Conservation (phyloP, 30 jellyfish, hydroid and myxozoan species). For the Hydractinia echinata region DNA sequence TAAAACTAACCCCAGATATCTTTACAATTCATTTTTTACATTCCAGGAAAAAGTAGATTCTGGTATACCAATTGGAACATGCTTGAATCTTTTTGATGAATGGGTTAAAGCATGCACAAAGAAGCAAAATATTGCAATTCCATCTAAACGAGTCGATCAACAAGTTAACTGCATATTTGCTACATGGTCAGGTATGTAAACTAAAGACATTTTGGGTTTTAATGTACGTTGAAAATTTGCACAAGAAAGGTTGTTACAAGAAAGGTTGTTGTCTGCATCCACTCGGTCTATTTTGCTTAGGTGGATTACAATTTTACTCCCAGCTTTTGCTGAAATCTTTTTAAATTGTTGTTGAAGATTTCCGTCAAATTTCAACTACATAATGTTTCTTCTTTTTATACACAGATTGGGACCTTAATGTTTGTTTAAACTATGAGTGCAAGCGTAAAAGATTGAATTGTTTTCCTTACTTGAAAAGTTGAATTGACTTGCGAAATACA, state of each 20-base stretch:
- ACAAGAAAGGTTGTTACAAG: no score
- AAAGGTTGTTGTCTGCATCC: no score
- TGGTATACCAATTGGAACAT: slow-evolving; percentile 13
- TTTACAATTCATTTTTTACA: not conserved
- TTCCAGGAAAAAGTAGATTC: slow-evolving; percentile 6
- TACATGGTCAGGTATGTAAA: slow-evolving; percentile 19
- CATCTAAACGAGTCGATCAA: not conserved
- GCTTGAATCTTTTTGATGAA: slow-evolving; percentile 5
- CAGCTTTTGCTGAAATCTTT: no score
- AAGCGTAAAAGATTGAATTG: slow-evolving; percentile 6
- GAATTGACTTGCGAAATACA: slow-evolving; percentile 9
- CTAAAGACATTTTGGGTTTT: no score
- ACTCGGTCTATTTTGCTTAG: no score
- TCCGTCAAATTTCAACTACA: no score
- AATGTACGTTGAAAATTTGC: no score
- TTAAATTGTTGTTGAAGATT: no score
- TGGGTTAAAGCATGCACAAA: not conserved
- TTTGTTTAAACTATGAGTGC: slow-evolving; percentile 24
- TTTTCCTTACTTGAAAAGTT: slow-evolving; percentile 22
- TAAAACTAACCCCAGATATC: no score
- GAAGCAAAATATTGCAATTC: not conserved
- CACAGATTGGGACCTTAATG: slow-evolving; percentile 23
- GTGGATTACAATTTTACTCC: no score
- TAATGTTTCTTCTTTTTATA: not conserved
- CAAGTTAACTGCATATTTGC: not conserved